These are phyloP conservation scores for Pammene fasciana DNA, from an alignment of 2,888 invertebrate species.

Conservation along the genomic window DNA sequence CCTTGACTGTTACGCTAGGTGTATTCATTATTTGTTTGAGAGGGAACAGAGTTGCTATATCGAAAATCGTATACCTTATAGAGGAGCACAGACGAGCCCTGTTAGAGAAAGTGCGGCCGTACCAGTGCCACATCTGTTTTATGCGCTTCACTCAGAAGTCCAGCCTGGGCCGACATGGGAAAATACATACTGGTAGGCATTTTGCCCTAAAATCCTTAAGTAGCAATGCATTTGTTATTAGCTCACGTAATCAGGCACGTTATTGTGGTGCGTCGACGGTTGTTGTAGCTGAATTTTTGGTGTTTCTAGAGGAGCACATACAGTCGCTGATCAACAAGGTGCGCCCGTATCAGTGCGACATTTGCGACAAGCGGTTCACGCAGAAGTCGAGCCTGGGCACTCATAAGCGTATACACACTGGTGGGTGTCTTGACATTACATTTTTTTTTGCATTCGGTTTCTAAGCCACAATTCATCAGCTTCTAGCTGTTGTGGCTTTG, in stretches of 20 bases:
- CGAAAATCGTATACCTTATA: conserved; percentile 81
- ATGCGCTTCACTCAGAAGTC: conserved; percentile 90
- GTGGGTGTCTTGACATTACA: conserved; percentile 83
- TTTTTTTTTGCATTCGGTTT: conserved; percentile 74
- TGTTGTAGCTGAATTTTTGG: conserved; percentile 82
- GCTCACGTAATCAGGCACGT: conserved; percentile 75
- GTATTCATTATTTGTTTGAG: conserved; percentile 66
- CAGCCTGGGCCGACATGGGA: conserved; percentile 88
- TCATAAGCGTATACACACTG: conserved; percentile 90
- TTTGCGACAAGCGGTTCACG: conserved; percentile 91
- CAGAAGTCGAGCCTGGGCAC: conserved; percentile 93
- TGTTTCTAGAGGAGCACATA: conserved; percentile 85
- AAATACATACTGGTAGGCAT: conserved; percentile 87
- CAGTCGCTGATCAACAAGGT: conserved; percentile 85
- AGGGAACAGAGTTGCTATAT: conserved; percentile 77
- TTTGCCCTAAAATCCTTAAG: conserved; percentile 82
- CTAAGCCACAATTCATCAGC: conserved; percentile 71
- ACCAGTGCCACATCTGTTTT: conserved; percentile 88
- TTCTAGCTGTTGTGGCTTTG: conserved; percentile 73
- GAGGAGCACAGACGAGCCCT: conserved; percentile 85
- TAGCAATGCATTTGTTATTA: conserved; percentile 75
- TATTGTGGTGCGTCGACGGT: conserved; percentile 61
- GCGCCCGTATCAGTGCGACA: conserved; percentile 87
- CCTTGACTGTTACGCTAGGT: conserved; percentile 58
- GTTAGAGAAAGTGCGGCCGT: conserved; percentile 85